Evolutionary conservation across 1,140 invertebrate species (phyloP).

Genomic region (Brachionus asplanchnoidis): DNA sequence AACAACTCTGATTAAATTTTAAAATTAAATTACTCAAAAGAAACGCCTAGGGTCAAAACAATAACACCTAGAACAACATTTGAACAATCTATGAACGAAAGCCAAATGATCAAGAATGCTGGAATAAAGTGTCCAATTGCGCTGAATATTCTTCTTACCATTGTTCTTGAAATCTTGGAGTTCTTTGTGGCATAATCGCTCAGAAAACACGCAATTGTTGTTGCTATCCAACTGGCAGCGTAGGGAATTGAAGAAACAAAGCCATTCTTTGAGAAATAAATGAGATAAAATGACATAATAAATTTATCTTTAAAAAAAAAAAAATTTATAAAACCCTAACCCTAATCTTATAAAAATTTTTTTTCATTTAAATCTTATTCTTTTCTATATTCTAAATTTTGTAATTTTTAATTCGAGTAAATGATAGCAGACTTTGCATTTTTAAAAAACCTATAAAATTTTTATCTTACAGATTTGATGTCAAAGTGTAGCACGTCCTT

Average conservation of each 20-base stretch:
- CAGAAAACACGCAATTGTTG: not conserved
- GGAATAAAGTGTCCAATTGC: not conserved
- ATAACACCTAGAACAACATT: conserved; percentile 1
- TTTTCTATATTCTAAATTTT: too few relatives aligned
- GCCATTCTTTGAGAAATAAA: conserved; percentile 2
- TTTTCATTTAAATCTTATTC: too few relatives aligned
- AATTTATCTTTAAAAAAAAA: too few relatives aligned
- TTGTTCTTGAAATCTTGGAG: not conserved
- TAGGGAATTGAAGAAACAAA: conserved; percentile 38
- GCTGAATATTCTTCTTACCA: conserved; percentile 19
- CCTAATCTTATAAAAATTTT: too few relatives aligned
- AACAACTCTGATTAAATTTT: too few relatives aligned
- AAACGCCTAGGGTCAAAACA: conserved; percentile 28
- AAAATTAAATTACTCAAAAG: conserved; percentile 4
- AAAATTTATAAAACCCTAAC: too few relatives aligned
- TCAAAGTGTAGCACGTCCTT: conserved; percentile 56
- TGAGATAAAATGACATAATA: too few relatives aligned
- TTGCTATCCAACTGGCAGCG: conserved; percentile 9
- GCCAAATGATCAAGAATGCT: not conserved
- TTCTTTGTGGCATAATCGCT: not conserved
- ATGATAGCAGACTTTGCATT: too few relatives aligned
- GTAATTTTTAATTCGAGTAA: too few relatives aligned
- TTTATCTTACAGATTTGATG: conserved; percentile 51
- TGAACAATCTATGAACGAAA: not conserved
- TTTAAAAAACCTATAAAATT: not conserved